phyloP scores from a whole-genome alignment of 2,797 vertebrate genomes.

The Chaetodon trifasciatus region DNA sequence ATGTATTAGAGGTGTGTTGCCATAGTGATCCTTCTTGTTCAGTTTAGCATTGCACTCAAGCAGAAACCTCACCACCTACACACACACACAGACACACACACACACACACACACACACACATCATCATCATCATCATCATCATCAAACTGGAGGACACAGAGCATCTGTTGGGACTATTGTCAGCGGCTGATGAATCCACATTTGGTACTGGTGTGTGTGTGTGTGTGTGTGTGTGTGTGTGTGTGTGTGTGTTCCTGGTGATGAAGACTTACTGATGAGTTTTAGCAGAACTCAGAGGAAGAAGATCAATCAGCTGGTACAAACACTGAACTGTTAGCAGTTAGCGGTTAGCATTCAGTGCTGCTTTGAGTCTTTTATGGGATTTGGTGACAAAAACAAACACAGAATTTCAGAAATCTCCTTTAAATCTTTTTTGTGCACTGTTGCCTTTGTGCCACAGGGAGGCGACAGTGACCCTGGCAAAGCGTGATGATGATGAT shows the following conservation, averaged over 20 bases:
- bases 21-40: slow-evolving; percentile 93
- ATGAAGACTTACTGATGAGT: too few relatives aligned
- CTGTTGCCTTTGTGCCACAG: not conserved
- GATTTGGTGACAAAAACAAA: not conserved
- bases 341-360: not conserved
- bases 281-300: too few relatives aligned
- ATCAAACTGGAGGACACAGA: too few relatives aligned
- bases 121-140: too few relatives aligned
- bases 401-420: not conserved
- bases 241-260: too few relatives aligned
- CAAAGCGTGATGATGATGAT: not conserved
- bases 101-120: slow-evolving; percentile 17
- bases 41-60: slow-evolving; percentile 91
- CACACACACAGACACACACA: slow-evolving; percentile 11
- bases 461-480: not conserved
- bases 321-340: not conserved
- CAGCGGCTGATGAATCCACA: too few relatives aligned
- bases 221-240: too few relatives aligned
- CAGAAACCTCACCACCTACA: slow-evolving; percentile 90
- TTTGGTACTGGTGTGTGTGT: too few relatives aligned
- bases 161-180: too few relatives aligned
- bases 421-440: not conserved
- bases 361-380: too few relatives aligned
- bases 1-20: slow-evolving; percentile 94
- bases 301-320: too few relatives aligned